Base-by-base conservation (phyloP, 2,797 vertebrate species). In the Karalla daura region DNA sequence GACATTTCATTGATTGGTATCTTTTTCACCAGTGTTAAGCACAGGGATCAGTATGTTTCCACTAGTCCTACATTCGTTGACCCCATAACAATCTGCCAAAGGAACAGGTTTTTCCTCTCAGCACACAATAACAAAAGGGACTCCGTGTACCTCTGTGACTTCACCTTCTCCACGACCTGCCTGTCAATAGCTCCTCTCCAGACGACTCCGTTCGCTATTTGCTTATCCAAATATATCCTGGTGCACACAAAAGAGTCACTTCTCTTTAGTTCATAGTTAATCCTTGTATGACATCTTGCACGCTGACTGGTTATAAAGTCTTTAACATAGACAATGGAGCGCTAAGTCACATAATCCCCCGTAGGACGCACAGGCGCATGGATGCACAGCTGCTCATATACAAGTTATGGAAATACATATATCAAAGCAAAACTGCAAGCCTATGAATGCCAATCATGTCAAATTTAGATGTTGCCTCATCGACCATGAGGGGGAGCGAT, bases 71-170 rank as follows among this genome's bases (percentile, higher is more conserved):
- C 73, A 82, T 79, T 66, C 24, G 55, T 64, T 86, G 85, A 89
- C 81, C 88, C 79, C 78, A 86, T 40, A 88, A 82, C 86, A 88
- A 74, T 70, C 76, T 71, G 75, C 46, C 50, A 56, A 60, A 76
- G 63, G 74, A 92, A 92, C 91, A 74, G 85, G 89, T 92, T 93
- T 90, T 88, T 90, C 90, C 63, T 83, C 87, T 83, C 72, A 46
- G 60, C 74, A 83, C 53, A 78, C 55, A 76, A 77, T 43, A 69
- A 83, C 79, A 84, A 78, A 15, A 43, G 52, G 15, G 45, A 60
- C 47, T 4, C 55, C 60, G 67, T 70, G 68, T 59, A 72, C 74
- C 65, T 72, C 67, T 2, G 25, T 72, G 63, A 58, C 43, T 40
- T 14, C 12, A 21, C 52, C 60, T 14, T 47, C 36, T 36, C 74